Percentiles rank a stretch among this genome's conserved stretches.
These are phyloP conservation scores for Frankliniella intonsa DNA, from an alignment of 2,888 invertebrate species.

Conservation along the genomic window DNA sequence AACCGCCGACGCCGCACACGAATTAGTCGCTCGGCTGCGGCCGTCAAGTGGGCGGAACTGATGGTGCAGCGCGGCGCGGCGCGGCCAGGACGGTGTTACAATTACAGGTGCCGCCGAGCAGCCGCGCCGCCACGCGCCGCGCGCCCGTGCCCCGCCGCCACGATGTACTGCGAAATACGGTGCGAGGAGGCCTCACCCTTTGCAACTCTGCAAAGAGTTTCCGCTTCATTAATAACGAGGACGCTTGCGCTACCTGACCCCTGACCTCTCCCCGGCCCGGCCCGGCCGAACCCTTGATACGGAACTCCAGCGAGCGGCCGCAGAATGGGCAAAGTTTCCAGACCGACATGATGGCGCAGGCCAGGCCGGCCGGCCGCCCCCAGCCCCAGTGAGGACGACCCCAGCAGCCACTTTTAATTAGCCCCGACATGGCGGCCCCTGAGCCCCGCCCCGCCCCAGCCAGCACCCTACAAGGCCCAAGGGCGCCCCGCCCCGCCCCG, in stretches of 20 bases:
- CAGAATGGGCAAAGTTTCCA: background rate
- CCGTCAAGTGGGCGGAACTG: conserved; percentile 9
- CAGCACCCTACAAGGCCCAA: too few species aligned
- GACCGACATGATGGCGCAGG: background rate
- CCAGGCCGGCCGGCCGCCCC: background rate
- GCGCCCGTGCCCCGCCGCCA: too few species aligned
- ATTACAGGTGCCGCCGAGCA: background rate
- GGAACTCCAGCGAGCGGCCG: too few species aligned
- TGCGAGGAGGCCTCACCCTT: background rate
- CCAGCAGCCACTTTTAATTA: too few species aligned
- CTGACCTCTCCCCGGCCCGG: too few species aligned
- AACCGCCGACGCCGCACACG: background rate
- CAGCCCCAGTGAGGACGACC: background rate
- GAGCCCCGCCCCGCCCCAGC: background rate
- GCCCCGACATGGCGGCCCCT: too few species aligned
- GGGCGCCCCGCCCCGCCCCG: background rate
- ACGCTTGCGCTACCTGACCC: background rate
- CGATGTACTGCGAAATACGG: too few species aligned
- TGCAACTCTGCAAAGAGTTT: background rate
- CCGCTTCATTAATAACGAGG: background rate
- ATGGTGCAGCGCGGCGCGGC: background rate
- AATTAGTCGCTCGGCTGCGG: conserved; percentile 20
- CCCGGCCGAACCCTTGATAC: too few species aligned
- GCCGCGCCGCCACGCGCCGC: background rate
- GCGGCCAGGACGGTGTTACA: background rate